Evolutionary conservation across 2,113 vertebrate species (phyloP), one percentile per base, ranked within the genome.

Genomic region (Axis porcinus): DNA sequence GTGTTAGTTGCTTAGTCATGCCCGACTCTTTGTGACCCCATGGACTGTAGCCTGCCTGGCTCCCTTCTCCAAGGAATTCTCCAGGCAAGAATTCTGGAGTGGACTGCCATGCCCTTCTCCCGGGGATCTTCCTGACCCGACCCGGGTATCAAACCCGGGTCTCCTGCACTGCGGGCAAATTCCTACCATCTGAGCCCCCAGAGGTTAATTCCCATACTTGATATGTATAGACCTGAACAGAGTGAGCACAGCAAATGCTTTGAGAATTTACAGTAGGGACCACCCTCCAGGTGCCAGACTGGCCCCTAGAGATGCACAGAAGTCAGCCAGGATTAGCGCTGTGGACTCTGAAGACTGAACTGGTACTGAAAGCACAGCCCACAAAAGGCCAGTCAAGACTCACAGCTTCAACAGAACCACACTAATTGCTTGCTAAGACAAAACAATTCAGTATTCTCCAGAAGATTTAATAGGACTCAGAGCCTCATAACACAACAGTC

Each of bases 121-220:
- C 36, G 67, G n/a, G 64, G n/a, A 70, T 70, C n/a, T 36, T 36
- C n/a, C 64, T 0, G 2, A 70, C n/a, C 33, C 0, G 1, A 70
- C n/a, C 9, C 0, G 3, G n/a, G 4, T 21, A 70, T 36, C n/a
- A 70, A 70, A 70, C 64, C 2, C 0, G 0, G 19, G n/a, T 70
- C n/a, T 70, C 67, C 19, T 70, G 19, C n/a, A 6, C 12, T 70
- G 67, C 5, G 11, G n/a, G n/a, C 67, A 70, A 36, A 36, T 70
- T 70, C n/a, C 40, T 70, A 70, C 67, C 67, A 70, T 40, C 9
- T 70, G 67, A 70, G 67, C n/a, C 67, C 21, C n/a, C 64, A 70
- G n/a, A 70, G 19, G n/a, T 36, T 89, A 27, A 19, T 2, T 25
- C 7, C 5, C 47, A 52, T 85, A 6, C 54, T 85, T n/a, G 5